Evolutionary conservation across 2,113 vertebrate species (phyloP).

Genomic region (Crotalus viridis): DNA sequence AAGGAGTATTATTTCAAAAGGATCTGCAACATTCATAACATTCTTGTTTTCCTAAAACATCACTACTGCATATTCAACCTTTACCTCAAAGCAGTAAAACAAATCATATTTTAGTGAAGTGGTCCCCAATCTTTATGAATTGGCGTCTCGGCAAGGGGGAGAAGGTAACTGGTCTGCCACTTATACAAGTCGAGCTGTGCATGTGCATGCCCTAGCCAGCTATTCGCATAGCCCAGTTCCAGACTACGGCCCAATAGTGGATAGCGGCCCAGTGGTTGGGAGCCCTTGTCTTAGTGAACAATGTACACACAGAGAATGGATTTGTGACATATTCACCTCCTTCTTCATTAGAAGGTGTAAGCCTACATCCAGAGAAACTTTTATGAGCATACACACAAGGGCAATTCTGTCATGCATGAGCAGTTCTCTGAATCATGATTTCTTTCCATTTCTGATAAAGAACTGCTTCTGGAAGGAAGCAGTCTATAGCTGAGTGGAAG

Average conservation of each 20-base stretch:
- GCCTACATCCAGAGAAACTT: neutral
- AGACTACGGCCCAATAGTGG: neutral
- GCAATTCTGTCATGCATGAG: neutral
- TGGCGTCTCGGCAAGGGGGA: neutral
- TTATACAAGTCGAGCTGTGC: neutral
- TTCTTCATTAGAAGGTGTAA: neutral
- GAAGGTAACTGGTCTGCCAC: neutral
- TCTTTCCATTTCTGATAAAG: neutral
- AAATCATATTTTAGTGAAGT: neutral
- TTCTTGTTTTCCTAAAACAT: neutral
- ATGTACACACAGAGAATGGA: neutral
- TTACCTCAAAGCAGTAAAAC: neutral
- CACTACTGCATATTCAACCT: neutral
- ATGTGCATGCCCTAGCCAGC: neutral
- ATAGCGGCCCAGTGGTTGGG: neutral
- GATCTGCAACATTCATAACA: neutral
- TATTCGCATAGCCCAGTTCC: neutral
- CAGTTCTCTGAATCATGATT: neutral
- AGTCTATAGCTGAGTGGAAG: neutral
- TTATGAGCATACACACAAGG: neutral
- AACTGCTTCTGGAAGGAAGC: neutral
- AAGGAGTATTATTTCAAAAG: neutral
- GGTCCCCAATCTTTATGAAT: neutral
- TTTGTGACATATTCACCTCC: neutral
- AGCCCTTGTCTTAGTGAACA: neutral